Evolutionary conservation across 2,888 invertebrate genomes (phyloP).

Genomic region (Agapostemon virescens): DNA sequence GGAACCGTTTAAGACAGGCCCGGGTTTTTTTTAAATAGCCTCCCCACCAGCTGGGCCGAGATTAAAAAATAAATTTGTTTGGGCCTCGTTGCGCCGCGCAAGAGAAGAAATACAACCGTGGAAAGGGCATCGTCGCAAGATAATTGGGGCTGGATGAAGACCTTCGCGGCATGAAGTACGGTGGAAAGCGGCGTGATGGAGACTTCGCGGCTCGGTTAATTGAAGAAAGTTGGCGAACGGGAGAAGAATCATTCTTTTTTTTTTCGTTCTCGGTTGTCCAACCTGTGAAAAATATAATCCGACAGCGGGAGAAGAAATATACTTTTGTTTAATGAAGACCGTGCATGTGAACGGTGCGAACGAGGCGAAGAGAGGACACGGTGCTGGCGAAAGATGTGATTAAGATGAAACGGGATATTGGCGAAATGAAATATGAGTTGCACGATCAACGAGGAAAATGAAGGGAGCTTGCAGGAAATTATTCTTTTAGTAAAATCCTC

Average conservation of each 20-base stretch:
- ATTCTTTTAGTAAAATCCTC: neutral
- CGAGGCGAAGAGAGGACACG: neutral
- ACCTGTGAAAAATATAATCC: neutral
- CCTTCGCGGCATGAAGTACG: conserved; percentile 9
- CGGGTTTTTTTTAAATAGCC: conserved; percentile 43
- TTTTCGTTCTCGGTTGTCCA: neutral
- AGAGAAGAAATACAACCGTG: conserved; percentile 23
- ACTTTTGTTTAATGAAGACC: neutral
- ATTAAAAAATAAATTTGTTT: conserved; percentile 52
- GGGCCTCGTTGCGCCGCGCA: conserved; percentile 9
- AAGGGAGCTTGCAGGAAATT: neutral
- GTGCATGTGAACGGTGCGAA: neutral
- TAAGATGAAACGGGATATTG: conserved; percentile 5
- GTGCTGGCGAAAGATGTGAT: neutral
- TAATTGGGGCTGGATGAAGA: conserved; percentile 25
- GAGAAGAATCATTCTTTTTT: neutral
- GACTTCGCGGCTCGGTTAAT: conserved; percentile 4
- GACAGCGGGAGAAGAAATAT: neutral
- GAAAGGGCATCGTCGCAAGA: conserved; percentile 8
- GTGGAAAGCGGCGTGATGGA: conserved; percentile 10
- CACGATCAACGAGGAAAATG: neutral
- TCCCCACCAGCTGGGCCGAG: neutral
- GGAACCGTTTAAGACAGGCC: conserved; percentile 49
- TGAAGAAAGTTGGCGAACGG: conserved; percentile 9
- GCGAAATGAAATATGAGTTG: neutral